phyloP scores from a whole-genome alignment of 2,113 vertebrate genomes.

The Potamarius usumacintae region DNA sequence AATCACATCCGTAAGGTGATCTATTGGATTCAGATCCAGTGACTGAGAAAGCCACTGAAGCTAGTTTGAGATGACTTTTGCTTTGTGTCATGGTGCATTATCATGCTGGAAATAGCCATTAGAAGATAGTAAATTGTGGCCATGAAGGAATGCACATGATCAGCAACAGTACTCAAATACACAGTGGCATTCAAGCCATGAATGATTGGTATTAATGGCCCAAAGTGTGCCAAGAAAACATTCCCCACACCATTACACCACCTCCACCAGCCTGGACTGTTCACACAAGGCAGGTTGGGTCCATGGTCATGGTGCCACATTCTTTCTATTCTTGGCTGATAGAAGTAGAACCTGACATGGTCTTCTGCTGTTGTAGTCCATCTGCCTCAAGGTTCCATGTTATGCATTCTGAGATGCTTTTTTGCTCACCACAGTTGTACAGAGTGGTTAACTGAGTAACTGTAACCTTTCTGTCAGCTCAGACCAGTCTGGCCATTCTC shows the following conservation, averaged over 20 bases:
- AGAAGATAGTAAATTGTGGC: neutral
- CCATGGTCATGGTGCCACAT: too few species aligned
- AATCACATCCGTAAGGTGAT: neutral
- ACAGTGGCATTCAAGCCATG: neutral
- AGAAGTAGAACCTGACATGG: too few species aligned
- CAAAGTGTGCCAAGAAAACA: neutral
- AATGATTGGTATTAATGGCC: neutral
- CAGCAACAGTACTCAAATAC: neutral
- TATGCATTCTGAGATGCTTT: too few species aligned
- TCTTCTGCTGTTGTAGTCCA: too few species aligned
- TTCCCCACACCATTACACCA: neutral
- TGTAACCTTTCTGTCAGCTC: too few species aligned
- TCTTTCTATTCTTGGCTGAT: too few species aligned
- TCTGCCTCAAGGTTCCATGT: too few species aligned
- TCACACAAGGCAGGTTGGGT: too few species aligned
- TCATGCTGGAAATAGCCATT: neutral
- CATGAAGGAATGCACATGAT: neutral
- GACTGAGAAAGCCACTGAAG: neutral
- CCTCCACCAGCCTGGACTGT: neutral
- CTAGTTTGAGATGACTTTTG: neutral
- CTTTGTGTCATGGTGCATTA: neutral
- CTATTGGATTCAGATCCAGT: neutral
- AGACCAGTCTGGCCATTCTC: too few species aligned
- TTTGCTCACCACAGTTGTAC: too few species aligned
- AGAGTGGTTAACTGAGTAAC: too few species aligned